A percentile compares a stretch with the other conserved stretches of the same genome.
phyloP scores from a whole-genome alignment of 2,888 invertebrate genomes.

The Melolontha melolontha region DNA sequence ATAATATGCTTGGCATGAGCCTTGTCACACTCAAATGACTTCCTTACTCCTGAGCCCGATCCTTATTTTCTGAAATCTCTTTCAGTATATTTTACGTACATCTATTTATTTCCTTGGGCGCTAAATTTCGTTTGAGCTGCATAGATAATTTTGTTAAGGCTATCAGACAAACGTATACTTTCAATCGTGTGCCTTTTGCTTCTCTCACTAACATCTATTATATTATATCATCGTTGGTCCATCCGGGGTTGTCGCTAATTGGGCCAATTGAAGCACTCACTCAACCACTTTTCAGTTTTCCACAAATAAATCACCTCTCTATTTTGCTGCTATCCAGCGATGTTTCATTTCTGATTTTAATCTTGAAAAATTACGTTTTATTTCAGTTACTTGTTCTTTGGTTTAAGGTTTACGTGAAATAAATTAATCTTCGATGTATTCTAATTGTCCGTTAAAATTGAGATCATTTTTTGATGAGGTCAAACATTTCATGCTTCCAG shows the following conservation, averaged over 20 bases:
- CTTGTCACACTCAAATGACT: too few relatives aligned
- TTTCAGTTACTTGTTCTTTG: too few relatives aligned
- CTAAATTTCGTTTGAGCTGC: constrained; percentile 24
- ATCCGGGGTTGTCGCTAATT: background rate
- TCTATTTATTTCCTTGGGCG: constrained; percentile 1
- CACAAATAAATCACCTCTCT: constrained; percentile 6
- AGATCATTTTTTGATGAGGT: background rate
- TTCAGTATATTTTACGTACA: constrained; percentile 11
- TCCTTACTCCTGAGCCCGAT: too few relatives aligned
- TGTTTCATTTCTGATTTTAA: constrained; percentile 1
- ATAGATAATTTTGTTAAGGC: background rate
- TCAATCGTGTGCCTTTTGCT: too few relatives aligned
- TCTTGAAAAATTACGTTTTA: too few relatives aligned
- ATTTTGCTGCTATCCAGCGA: constrained; percentile 4
- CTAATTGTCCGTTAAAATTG: constrained; percentile 9
- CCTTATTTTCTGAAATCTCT: background rate
- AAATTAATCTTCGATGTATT: constrained; percentile 4
- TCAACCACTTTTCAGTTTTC: constrained; percentile 6
- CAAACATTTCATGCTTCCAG: too few relatives aligned
- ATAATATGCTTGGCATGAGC: too few relatives aligned
- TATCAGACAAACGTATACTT: too few relatives aligned
- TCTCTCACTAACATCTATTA: background rate
- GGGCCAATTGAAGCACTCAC: background rate
- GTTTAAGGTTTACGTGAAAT: background rate
- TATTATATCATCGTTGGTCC: background rate